Conservation (phyloP, 2,113 vertebrate species). For the Caranx melampygus region DNA sequence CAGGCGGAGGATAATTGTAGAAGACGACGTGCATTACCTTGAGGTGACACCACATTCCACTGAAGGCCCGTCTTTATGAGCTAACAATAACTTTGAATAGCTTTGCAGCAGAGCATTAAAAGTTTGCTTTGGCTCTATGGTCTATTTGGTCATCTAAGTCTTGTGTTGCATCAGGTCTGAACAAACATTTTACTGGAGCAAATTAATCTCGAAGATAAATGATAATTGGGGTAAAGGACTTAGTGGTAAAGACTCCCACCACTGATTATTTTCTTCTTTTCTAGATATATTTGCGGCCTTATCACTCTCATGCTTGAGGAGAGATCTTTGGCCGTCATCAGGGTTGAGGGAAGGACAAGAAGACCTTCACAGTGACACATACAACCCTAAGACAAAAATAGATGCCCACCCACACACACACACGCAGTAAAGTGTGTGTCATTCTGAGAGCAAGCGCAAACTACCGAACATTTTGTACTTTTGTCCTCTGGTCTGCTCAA, state of each 20-base stretch:
- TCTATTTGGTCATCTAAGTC: accelerated
- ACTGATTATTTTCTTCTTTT: neutral
- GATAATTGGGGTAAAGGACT: conserved; percentile 12
- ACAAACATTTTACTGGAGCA: neutral
- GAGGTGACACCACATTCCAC: conserved; percentile 64
- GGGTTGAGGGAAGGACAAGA: conserved; percentile 58
- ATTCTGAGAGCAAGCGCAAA: conserved; percentile 31
- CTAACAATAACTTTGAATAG: conserved; percentile 61
- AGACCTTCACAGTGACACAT: conserved; percentile 65
- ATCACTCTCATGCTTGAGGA: conserved; percentile 23
- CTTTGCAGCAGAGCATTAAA: conserved; percentile 26
- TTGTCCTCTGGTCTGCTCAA: neutral
- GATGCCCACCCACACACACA: conserved; percentile 24
- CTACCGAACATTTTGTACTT: conserved; percentile 33
- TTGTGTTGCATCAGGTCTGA: conserved; percentile 9
- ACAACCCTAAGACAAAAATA: conserved; percentile 59
- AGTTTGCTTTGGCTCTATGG: neutral
- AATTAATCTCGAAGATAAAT: conserved; percentile 29
- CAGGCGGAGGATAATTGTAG: conserved; percentile 55
- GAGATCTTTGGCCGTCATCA: conserved; percentile 43
- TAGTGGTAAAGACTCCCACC: conserved; percentile 19
- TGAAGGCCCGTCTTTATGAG: conserved; percentile 43
- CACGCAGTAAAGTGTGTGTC: conserved; percentile 21
- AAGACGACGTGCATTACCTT: conserved; percentile 62
- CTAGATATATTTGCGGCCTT: conserved; percentile 10